Conservation (phyloP, 1,140 invertebrate species). For the silkworm (Bombyx mori) region DNA sequence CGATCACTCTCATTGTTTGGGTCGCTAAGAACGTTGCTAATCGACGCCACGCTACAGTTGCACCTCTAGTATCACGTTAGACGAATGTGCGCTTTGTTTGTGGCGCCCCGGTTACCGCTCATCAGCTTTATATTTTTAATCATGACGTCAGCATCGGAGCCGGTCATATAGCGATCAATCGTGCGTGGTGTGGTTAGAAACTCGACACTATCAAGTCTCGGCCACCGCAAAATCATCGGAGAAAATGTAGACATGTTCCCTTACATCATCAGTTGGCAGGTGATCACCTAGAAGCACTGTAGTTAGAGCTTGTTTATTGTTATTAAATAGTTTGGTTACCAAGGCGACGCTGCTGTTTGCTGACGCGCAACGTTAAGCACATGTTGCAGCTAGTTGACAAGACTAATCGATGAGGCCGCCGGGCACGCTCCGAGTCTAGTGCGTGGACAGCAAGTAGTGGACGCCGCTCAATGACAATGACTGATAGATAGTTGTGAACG, state of each 20-base stretch:
- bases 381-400: not conserved
- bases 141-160: slow-evolving; percentile 18
- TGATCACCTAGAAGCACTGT: slow-evolving; percentile 43
- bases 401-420: no score
- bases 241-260: slow-evolving; percentile 60
- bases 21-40: slow-evolving; percentile 53
- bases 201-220: slow-evolving; percentile 5
- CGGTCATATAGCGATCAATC: slow-evolving; percentile 13
- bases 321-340: slow-evolving; percentile 38
- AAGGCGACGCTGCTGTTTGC: slow-evolving; percentile 25
- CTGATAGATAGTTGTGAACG: slow-evolving; percentile 30
- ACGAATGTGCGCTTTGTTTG: slow-evolving; percentile 38
- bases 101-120: slow-evolving; percentile 18
- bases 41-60: slow-evolving; percentile 47
- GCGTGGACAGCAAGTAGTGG: slow-evolving; percentile 10
- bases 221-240: slow-evolving; percentile 11
- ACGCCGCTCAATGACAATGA: slow-evolving; percentile 29
- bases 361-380: not conserved
- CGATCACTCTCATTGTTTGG: slow-evolving; percentile 65
- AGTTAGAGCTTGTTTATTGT: slow-evolving; percentile 31
- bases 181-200: slow-evolving; percentile 6
- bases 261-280: slow-evolving; percentile 62
- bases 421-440: no score
- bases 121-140: slow-evolving; percentile 10
- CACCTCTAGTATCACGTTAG: slow-evolving; percentile 32